These are phyloP conservation scores for Dermatophagoides farinae DNA, from an alignment of 1,140 invertebrate species.

Conservation along the genomic window DNA sequence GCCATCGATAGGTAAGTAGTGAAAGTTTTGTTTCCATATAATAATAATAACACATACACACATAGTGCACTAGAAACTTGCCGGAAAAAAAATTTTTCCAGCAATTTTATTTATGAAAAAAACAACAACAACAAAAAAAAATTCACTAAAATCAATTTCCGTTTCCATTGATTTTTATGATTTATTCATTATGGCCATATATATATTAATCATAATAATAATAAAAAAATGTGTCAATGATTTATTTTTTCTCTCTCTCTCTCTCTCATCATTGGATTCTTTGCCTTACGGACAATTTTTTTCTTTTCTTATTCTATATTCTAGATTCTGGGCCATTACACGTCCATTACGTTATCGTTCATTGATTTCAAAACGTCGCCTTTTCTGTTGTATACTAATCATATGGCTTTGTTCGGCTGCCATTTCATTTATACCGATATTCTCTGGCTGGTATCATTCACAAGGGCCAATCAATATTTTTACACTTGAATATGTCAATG, in stretches of 20 bases:
- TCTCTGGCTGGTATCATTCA: conserved; percentile 54
- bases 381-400: conserved; percentile 59
- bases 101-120: neutral
- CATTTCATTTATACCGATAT: conserved; percentile 66
- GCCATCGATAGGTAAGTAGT: conserved; percentile 51
- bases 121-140: neutral
- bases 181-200: too few species aligned
- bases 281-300: neutral
- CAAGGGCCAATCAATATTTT: conserved; percentile 31
- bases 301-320: neutral
- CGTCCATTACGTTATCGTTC: conserved; percentile 72
- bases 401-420: conserved; percentile 74
- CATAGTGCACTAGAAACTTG: too few species aligned
- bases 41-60: too few species aligned
- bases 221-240: too few species aligned
- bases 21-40: neutral
- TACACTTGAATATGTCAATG: conserved; percentile 13
- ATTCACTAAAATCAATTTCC: too few species aligned
- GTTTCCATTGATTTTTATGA: too few species aligned
- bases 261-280: too few species aligned
- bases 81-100: too few species aligned
- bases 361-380: conserved; percentile 57
- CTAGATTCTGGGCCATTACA: conserved; percentile 51
- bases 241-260: too few species aligned
- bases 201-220: too few species aligned